phyloP scores from a whole-genome alignment of 1,140 invertebrate genomes.

The Rhagoletis pomonella region DNA sequence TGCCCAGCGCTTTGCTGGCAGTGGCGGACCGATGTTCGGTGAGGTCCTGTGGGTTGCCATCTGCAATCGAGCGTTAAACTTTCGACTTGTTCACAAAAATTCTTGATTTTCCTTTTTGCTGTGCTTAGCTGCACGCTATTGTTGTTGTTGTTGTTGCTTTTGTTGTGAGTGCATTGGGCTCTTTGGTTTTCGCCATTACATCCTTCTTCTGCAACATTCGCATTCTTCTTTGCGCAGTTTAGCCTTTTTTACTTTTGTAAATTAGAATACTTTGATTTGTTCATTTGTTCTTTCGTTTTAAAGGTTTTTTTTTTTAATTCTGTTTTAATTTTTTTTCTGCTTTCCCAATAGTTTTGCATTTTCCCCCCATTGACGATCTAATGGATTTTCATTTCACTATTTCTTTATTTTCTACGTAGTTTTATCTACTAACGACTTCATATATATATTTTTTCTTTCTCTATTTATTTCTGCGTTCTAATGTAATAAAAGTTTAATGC shows the following conservation, averaged over 20 bases:
- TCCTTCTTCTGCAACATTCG: not conserved
- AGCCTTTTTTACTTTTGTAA: conserved; percentile 36
- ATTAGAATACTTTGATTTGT: conserved; percentile 49
- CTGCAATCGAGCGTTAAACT: conserved; percentile 52
- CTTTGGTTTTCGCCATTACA: conserved; percentile 13
- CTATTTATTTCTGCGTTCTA: not conserved
- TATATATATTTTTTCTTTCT: not conserved
- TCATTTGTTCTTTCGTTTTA: not conserved
- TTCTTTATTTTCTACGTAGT: not conserved
- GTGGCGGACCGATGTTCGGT: not conserved
- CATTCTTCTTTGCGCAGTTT: not conserved
- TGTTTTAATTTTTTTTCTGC: not conserved
- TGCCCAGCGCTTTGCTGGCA: conserved; percentile 16
- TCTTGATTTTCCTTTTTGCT: not conserved
- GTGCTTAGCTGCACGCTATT: not conserved
- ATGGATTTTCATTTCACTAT: conserved; percentile 17
- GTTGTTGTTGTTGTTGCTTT: not conserved
- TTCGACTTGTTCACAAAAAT: not conserved
- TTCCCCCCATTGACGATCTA: conserved; percentile 16
- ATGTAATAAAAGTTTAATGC: conserved; percentile 51
- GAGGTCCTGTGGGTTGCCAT: conserved; percentile 18
- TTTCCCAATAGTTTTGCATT: conserved; percentile 26
- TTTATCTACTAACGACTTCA: conserved; percentile 47
- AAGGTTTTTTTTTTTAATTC: not conserved
- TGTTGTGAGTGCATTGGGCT: not conserved